phyloP scores from a whole-genome alignment of 2,113 vertebrate genomes.

The Romanogobio albipinnatus region DNA sequence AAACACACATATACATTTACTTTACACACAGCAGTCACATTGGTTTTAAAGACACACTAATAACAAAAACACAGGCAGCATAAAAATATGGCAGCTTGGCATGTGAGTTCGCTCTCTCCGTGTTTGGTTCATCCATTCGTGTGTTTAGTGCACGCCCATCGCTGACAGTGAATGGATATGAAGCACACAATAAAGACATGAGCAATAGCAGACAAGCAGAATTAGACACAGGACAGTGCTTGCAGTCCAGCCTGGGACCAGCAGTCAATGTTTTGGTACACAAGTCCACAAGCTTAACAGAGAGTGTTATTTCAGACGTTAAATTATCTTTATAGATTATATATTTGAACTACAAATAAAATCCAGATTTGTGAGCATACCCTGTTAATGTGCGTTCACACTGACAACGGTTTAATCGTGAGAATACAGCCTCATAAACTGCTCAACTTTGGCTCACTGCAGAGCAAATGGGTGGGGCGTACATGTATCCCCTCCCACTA shows the following conservation, averaged over 20 bases:
- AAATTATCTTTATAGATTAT: slow-evolving; percentile 16
- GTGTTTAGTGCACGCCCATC: slow-evolving; percentile 70
- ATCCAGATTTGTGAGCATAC: slow-evolving; percentile 10
- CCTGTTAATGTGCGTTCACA: slow-evolving; percentile 4
- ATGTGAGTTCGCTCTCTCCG: slow-evolving; percentile 39
- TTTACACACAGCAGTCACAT: slow-evolving; percentile 33
- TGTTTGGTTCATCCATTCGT: slow-evolving; percentile 69
- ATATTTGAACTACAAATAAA: slow-evolving; percentile 10
- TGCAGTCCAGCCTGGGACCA: slow-evolving; percentile 18
- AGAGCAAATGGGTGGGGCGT: too few relatives aligned
- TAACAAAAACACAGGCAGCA: slow-evolving; percentile 41
- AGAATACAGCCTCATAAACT: too few relatives aligned
- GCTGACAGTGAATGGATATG: background rate
- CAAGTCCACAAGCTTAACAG: background rate
- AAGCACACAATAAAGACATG: slow-evolving; percentile 15
- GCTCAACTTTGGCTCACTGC: too few relatives aligned
- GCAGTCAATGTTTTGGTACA: slow-evolving; percentile 25
- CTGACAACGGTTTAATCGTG: background rate
- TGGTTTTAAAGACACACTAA: slow-evolving; percentile 47
- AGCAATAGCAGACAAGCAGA: background rate
- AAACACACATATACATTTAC: slow-evolving; percentile 50
- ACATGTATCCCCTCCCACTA: too few relatives aligned
- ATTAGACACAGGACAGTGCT: background rate
- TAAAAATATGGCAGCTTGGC: slow-evolving; percentile 41
- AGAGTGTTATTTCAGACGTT: background rate